Conservation (phyloP, 2,797 vertebrate genomes). For the Sphenodon punctatus region DNA sequence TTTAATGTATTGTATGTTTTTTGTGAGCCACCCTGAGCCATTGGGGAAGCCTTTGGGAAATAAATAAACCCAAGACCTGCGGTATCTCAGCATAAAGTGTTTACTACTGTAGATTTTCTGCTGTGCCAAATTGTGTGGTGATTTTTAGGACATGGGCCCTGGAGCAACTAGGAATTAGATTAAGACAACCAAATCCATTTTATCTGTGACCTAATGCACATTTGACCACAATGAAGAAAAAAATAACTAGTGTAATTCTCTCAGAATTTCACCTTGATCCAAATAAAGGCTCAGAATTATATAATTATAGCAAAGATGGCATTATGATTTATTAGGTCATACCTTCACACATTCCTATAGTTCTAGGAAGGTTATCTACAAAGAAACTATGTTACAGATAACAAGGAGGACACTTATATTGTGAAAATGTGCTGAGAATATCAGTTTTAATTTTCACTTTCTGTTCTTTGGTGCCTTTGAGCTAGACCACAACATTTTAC, state of each 20-base stretch:
- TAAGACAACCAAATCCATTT: slow-evolving; percentile 55
- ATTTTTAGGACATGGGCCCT: neutral
- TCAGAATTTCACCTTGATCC: slow-evolving; percentile 53
- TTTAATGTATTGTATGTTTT: too few species aligned
- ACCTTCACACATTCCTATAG: slow-evolving; percentile 20
- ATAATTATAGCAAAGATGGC: slow-evolving; percentile 51
- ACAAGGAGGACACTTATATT: neutral
- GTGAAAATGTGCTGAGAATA: slow-evolving; percentile 36
- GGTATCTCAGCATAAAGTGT: neutral
- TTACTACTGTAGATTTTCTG: neutral
- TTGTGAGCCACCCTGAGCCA: too few species aligned
- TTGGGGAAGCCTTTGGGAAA: too few species aligned
- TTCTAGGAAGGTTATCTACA: slow-evolving; percentile 43
- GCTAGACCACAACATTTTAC: slow-evolving; percentile 12
- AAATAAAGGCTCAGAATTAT: slow-evolving; percentile 14
- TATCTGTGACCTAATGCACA: slow-evolving; percentile 33
- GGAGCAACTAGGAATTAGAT: neutral
- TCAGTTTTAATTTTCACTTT: slow-evolving; percentile 23
- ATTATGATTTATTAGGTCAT: slow-evolving; percentile 56
- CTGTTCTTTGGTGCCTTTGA: slow-evolving; percentile 10
- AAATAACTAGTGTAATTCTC: neutral
- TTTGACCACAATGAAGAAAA: slow-evolving; percentile 23
- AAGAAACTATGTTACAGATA: neutral
- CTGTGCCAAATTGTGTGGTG: neutral
- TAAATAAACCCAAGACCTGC: neutral